Conservation (phyloP, 2,797 vertebrate genomes). For the Calcarius lapponicus region DNA sequence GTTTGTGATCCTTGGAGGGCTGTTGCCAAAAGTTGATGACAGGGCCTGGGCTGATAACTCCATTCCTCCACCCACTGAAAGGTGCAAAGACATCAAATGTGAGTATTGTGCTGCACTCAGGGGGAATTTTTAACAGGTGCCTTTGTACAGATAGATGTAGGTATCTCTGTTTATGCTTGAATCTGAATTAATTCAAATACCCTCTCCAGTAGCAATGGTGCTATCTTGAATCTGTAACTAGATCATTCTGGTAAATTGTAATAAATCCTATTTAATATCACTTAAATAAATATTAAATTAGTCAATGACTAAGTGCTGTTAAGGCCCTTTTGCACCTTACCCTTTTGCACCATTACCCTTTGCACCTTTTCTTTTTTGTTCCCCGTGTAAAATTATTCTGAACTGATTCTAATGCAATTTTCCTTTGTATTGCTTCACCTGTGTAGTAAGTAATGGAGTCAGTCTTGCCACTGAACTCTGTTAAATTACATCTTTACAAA, state of each 20-base stretch:
- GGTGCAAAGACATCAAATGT: background rate
- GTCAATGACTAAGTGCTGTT: background rate
- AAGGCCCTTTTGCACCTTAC: background rate
- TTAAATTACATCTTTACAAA: background rate
- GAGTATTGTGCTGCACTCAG: background rate
- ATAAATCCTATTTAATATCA: background rate
- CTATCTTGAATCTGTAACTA: background rate
- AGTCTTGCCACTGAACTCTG: background rate
- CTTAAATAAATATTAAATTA: background rate
- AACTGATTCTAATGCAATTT: background rate
- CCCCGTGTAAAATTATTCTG: background rate
- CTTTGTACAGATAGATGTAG: background rate
- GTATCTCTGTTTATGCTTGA: too few relatives aligned
- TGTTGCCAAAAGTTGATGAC: accelerated
- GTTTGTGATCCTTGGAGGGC: background rate
- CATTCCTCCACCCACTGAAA: background rate
- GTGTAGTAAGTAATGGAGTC: too few relatives aligned
- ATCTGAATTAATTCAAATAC: background rate
- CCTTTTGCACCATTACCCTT: background rate
- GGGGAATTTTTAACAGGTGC: background rate
- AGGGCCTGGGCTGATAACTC: background rate
- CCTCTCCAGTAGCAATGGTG: background rate
- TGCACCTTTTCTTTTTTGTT: background rate
- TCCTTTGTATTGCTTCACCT: background rate
- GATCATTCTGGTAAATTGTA: background rate